Evolutionary conservation across 2,113 vertebrate species (phyloP), one percentile per base, ranked within the genome.

Genomic region (Elephas maximus): DNA sequence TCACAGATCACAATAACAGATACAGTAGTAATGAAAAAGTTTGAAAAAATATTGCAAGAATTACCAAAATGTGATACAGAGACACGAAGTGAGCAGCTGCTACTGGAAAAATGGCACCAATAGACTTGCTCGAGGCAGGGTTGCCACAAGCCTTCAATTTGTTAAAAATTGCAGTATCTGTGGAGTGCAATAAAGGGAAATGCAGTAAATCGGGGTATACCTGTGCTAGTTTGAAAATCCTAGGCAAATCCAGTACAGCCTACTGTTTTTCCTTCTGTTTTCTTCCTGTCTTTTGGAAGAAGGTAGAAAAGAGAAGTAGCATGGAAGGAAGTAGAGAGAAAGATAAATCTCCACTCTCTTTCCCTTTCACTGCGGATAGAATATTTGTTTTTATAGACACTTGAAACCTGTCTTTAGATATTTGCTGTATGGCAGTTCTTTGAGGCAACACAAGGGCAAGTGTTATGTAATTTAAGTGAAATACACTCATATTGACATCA

Each of bases 251-350:
- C 41, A 84, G 1, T 28, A 74, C 14, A 93, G 30, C 30, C 33
- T 45, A 37, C 81, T 89, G n/a, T 89, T 78, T 62, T 90, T 94
- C 30, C 60, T 92, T 67, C 8, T 92, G 0, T 96, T 93, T 84
- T 57, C 44, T 95, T 95, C 37, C 26, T 93, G 8, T 53, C 12
- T 80, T 5, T 69, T 77, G 26, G 71, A 94, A 93, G 78, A 77
- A 92, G 30, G 11, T 82, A 87, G 48, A 71, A 89, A 92, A 90
- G 69, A 92, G n/a, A 91, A 91, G 73, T n/a, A 69, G 24, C 71
- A 86, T 63, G 62, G 53, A 93, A 81, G 37, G 15, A 88, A 88
- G 37, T 89, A 18, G 48, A 80, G 37, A 84, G 37, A 86, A 37
- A 90, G 3, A 12, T 79, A 0, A 60, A 30, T 45, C 23, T 92